Evolutionary conservation across 2,888 invertebrate genomes (phyloP).

Genomic region (Caenorhabditis becei): DNA sequence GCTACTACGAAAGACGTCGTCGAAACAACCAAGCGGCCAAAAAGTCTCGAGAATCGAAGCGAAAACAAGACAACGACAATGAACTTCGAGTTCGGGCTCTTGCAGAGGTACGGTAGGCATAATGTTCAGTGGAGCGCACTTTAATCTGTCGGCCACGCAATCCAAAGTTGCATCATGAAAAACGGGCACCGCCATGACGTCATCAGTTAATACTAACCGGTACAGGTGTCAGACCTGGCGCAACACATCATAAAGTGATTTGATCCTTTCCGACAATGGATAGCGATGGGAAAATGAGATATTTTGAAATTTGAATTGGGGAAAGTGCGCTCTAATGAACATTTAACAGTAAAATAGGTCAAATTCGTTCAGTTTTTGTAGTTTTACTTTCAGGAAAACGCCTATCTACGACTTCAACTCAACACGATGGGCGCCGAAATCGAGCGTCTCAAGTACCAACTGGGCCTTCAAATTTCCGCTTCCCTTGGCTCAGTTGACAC

Average conservation of each 20-base stretch:
- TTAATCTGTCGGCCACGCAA: conserved; percentile 7
- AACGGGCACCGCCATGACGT: conserved; percentile 39
- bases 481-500: not conserved
- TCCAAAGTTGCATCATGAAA: conserved; percentile 17
- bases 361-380: no score
- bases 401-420: conserved; percentile 24
- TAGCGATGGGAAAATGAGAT: not conserved
- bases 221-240: conserved; percentile 29
- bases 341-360: no score
- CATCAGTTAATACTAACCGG: conserved; percentile 70
- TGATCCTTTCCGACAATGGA: conserved; percentile 13
- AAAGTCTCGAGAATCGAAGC: conserved; percentile 82
- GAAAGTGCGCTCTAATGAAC: not conserved
- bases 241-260: conserved; percentile 35
- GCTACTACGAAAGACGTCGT: conserved; percentile 82
- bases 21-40: conserved; percentile 83
- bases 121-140: conserved; percentile 14
- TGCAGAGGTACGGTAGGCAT: conserved; percentile 10
- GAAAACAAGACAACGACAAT: conserved; percentile 80
- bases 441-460: not conserved
- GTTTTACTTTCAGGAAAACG: conserved; percentile 62
- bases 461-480: not conserved
- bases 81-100: not conserved
- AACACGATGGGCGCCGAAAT: conserved; percentile 33
- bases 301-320: conserved; percentile 8